Percentiles rank a stretch among this genome's conserved stretches.
These are phyloP conservation scores for Dexiosoma caninum DNA, from an alignment of 2,888 invertebrate species.

Conservation along the genomic window DNA sequence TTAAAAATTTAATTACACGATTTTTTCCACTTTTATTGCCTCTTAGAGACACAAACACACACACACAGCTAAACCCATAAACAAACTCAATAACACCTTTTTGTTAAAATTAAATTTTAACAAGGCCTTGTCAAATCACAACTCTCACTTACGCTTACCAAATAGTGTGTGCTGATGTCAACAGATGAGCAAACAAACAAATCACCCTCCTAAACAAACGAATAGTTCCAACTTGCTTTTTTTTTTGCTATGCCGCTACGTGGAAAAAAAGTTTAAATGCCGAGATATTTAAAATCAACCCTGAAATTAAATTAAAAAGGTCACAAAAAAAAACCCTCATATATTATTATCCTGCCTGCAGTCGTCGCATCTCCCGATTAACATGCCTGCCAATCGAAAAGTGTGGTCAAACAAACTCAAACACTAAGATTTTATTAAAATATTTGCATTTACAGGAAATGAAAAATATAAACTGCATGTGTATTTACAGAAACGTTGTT, in stretches of 20 bases:
- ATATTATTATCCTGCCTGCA: slow-evolving; percentile 9
- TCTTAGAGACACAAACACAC: no score
- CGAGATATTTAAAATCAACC: slow-evolving; percentile 39
- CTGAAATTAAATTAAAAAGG: slow-evolving; percentile 53
- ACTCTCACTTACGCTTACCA: neutral
- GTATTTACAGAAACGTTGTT: slow-evolving; percentile 34
- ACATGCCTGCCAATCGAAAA: slow-evolving; percentile 4
- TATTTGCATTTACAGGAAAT: slow-evolving; percentile 39
- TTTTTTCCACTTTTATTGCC: neutral
- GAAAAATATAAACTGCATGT: slow-evolving; percentile 2
- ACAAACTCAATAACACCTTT: slow-evolving; percentile 25
- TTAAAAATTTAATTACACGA: slow-evolving; percentile 33
- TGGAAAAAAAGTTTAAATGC: neutral
- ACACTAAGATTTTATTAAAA: slow-evolving; percentile 18
- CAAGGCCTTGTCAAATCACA: slow-evolving; percentile 4
- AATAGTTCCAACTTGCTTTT: slow-evolving; percentile 30
- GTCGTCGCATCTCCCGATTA: neutral
- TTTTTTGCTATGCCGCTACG: neutral
- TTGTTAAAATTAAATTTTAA: slow-evolving; percentile 51
- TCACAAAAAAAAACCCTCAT: slow-evolving; percentile 49
- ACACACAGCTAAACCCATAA: neutral
- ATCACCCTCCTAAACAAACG: slow-evolving; percentile 16
- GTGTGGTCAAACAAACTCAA: slow-evolving; percentile 40
- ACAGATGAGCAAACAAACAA: neutral
- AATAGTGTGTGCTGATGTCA: neutral